Evolutionary conservation across 2,888 invertebrate genomes (phyloP).

Genomic region (Steromphala cineraria): DNA sequence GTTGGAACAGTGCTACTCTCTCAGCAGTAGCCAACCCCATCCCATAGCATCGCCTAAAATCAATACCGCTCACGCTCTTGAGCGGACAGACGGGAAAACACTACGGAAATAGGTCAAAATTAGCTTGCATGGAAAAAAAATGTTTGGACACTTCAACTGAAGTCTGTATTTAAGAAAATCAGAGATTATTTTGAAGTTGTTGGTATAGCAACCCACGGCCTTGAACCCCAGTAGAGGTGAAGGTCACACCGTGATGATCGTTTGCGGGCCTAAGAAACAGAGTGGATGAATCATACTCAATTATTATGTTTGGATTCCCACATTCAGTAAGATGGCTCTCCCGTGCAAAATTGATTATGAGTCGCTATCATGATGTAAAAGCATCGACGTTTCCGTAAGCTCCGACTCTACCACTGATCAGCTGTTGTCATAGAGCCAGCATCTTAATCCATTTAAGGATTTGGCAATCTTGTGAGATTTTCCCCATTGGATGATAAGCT

Average conservation of each 20-base stretch:
- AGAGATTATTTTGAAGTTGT: background rate
- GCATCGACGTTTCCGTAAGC: constrained; percentile 2
- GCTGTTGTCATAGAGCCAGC: background rate
- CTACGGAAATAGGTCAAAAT: constrained; percentile 3
- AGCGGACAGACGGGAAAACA: background rate
- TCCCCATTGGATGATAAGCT: too few relatives aligned
- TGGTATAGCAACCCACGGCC: constrained; percentile 8
- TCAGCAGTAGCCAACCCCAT: background rate
- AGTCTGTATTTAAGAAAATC: background rate
- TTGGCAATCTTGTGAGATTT: background rate
- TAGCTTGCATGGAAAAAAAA: background rate
- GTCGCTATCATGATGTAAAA: background rate
- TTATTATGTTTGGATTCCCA: constrained; percentile 15
- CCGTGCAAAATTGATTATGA: constrained; percentile 14
- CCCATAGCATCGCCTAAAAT: background rate
- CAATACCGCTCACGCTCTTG: background rate
- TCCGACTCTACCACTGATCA: background rate
- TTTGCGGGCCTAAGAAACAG: background rate
- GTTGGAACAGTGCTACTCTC: background rate
- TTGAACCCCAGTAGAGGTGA: background rate
- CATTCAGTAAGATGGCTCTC: background rate
- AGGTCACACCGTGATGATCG: constrained; percentile 2
- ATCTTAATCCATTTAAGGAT: background rate
- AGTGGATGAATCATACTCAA: constrained; percentile 15
- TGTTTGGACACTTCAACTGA: background rate